These are phyloP conservation scores for Panagrolaimus sp. DNA, from an alignment of 1,140 invertebrate species.

Conservation along the genomic window DNA sequence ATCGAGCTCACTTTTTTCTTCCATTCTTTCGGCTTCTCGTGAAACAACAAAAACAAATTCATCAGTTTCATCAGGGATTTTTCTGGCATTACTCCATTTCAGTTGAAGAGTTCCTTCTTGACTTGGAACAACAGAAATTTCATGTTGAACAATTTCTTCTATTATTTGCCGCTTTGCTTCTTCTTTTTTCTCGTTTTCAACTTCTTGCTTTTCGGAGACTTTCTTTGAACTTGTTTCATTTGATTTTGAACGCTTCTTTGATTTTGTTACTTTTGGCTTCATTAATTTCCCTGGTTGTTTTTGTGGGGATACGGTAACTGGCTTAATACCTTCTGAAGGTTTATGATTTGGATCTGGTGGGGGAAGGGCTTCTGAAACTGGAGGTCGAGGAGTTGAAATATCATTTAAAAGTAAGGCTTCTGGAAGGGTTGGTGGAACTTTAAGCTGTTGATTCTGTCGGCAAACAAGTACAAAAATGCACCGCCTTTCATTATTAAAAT, in stretches of 20 bases:
- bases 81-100: background rate
- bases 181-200: background rate
- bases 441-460: background rate
- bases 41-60: conserved; percentile 14
- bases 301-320: background rate
- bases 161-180: conserved; percentile 4
- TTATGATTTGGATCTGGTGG: background rate
- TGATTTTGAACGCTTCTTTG: background rate
- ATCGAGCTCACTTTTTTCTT: background rate
- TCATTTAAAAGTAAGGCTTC: too few relatives aligned
- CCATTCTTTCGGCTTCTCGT: background rate
- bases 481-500: background rate
- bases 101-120: background rate
- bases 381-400: background rate
- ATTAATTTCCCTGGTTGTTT: background rate
- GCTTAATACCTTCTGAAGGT: background rate
- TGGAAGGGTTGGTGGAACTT: background rate
- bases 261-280: background rate
- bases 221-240: background rate
- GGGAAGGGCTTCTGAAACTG: background rate
- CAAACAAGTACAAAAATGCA: background rate
- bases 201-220: too few relatives aligned
- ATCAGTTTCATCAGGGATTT: background rate
- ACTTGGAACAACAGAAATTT: background rate
- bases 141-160: conserved; percentile 6